These are phyloP conservation scores for Cirrhinus mrigala DNA, from an alignment of 2,797 vertebrate genomes.

Conservation along the genomic window DNA sequence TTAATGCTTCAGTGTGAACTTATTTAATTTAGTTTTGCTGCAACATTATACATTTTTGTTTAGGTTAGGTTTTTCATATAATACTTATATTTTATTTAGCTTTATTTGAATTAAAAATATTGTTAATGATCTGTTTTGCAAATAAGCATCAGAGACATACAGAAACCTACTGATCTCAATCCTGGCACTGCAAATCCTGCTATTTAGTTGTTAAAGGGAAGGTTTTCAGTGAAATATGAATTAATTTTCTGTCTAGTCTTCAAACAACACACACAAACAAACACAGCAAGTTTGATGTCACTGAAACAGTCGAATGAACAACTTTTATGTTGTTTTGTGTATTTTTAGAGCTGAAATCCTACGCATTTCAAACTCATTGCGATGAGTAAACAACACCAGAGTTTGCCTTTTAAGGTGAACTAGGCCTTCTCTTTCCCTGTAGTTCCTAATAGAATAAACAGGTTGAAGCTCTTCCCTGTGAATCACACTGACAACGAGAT, in stretches of 20 bases:
- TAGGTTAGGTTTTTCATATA: background rate
- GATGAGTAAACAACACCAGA: background rate
- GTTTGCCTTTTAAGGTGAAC: conserved; percentile 7
- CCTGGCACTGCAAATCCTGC: background rate
- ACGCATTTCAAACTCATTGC: background rate
- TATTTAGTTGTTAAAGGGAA: background rate
- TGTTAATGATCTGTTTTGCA: background rate
- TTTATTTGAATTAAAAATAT: background rate
- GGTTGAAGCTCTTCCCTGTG: background rate
- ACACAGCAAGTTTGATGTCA: background rate
- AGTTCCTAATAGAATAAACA: conserved; percentile 12
- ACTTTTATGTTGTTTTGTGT: background rate
- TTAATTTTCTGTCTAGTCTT: background rate
- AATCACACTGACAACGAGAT: conserved; percentile 2
- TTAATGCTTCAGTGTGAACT: background rate
- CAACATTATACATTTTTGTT: background rate
- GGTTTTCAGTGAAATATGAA: background rate
- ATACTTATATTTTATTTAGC: background rate
- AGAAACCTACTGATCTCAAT: background rate
- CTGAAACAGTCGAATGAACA: background rate
- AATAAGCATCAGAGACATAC: background rate
- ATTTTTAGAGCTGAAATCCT: background rate
- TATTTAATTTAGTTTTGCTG: background rate
- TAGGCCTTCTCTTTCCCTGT: background rate
- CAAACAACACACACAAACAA: background rate